Evolutionary conservation across 2,888 invertebrate species (phyloP), one percentile per base, ranked within the genome.

Genomic region (Bellardia bayeri): DNA sequence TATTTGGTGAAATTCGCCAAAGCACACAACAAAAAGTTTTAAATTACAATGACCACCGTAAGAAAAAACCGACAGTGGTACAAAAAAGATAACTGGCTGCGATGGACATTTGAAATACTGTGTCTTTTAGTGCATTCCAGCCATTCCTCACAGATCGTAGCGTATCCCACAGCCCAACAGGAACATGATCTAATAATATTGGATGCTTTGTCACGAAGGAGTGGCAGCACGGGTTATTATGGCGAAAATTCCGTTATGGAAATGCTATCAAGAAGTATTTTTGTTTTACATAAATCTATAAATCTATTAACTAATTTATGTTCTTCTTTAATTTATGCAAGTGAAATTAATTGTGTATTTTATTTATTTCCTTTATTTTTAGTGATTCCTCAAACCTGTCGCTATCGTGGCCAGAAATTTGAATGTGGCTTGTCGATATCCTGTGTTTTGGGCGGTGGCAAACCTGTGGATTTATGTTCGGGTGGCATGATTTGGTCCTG

Each of bases 401-500:
- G 97, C 90, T 98, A 96, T 95, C 96, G 97, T 88, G 98, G 98
- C 5, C 95, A 97, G 30, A 96, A 97, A 91, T 98, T 97, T 94
- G 97, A 97, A 89, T 98, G 98, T 92, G 98, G 98, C 0, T 95
- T 98, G 87, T 98, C 98, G 93, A 97, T 98, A 91, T 97, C 98
- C 86, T 98, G 98, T 93, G 97, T 98, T 13, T 94, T 98, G 82
- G 96, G 97, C 6, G 98, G 98, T 1, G 97, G 97, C 5, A 96
- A 97, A 89, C 98, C 98, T 1, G 93, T 98, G 91, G 98, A 98
- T 94, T 95, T 98, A 0, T 98, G 98, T 93, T 98, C 97, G 13
- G 98, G 98, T 33, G 98, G 98, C 76, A 96, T 98, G 96, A 97
- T 98, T 90, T 98, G 98, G 98, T 97, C 97, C 6, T 98, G 98